phyloP scores from a whole-genome alignment of 2,888 invertebrate species.

The Sphaerophoria rueppellii region DNA sequence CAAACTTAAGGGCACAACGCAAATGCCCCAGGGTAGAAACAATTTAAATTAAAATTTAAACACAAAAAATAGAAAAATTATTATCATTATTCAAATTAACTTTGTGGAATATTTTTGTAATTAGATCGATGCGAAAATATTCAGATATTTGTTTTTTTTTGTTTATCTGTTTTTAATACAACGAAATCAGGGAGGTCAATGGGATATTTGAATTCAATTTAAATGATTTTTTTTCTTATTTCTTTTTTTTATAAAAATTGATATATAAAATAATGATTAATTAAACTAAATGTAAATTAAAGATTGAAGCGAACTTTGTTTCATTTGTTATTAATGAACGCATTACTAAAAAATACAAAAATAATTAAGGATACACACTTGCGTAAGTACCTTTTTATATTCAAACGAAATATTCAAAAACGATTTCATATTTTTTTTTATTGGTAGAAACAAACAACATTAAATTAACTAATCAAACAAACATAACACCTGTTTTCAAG shows the following conservation, averaged over 20 bases:
- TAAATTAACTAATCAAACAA: too few species aligned
- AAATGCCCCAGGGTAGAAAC: background rate
- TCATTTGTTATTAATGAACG: too few species aligned
- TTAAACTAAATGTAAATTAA: too few species aligned
- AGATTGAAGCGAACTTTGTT: too few species aligned
- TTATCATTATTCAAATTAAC: conserved; percentile 38
- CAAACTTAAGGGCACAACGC: background rate
- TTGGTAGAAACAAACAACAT: too few species aligned
- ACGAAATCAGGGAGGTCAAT: background rate
- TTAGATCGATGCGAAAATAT: conserved; percentile 38
- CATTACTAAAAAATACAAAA: too few species aligned
- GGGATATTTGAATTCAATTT: background rate
- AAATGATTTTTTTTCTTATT: background rate
- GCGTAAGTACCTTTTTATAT: too few species aligned
- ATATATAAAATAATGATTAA: too few species aligned
- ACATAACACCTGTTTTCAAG: too few species aligned
- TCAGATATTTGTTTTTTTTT: background rate
- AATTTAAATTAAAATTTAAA: background rate
- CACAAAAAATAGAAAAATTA: conserved; percentile 13
- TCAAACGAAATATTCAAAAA: too few species aligned
- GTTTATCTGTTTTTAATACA: background rate
- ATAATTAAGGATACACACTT: too few species aligned
- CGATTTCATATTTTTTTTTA: too few species aligned
- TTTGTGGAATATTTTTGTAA: conserved; percentile 38
- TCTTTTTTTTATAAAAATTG: background rate